Evolutionary conservation across 1,140 invertebrate genomes (phyloP), one percentile per base, ranked within the genome.

Genomic region (Caenorhabditis remanei): DNA sequence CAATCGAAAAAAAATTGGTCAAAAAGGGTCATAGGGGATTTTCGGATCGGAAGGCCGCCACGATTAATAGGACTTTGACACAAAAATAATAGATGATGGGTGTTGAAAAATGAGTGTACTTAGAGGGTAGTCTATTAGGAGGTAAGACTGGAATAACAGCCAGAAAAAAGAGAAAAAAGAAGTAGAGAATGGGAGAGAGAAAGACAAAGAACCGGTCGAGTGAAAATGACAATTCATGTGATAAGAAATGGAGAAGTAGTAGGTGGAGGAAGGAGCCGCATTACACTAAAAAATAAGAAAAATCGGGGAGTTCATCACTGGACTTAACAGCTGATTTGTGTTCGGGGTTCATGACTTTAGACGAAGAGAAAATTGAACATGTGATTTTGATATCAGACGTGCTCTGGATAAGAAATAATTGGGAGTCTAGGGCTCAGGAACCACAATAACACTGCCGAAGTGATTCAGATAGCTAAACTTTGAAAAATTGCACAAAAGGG

Each of bases 221-320:
- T 50, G 50, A 16, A 65, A 65, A 32, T 71, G 65, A 46, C 65
- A 46, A 71, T 71, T 71, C 65, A 71, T 71, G 65, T 71, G 65
- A 71, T 71, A 71, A 71, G 65, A 71, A 71, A 43, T 16, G 19
- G n/a, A 46, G 14, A 50, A 16, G 8, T 50, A 32, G 32, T 50
- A 50, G 14, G 50, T 19, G 16, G 43, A 46, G 32, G 9, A 32
- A 40, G 21, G 65, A 71, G 65, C 65, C 43, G 65, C 24, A 71
- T 71, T 71, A 71, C 65, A 71, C 65, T 19, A 58, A n/a, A 58
- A 19, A n/a, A 58, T 16, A n/a, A 58, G 56, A 65, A 65, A 24
- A 58, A n/a, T 7, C 14, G 61, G 19, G 65, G 40, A 32, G 65
- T 71, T 71, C 65, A 46, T 19, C 14, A 40, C 32, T 43, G 65